phyloP scores from a whole-genome alignment of 2,797 vertebrate genomes.

The Melopsittacus undulatus region DNA sequence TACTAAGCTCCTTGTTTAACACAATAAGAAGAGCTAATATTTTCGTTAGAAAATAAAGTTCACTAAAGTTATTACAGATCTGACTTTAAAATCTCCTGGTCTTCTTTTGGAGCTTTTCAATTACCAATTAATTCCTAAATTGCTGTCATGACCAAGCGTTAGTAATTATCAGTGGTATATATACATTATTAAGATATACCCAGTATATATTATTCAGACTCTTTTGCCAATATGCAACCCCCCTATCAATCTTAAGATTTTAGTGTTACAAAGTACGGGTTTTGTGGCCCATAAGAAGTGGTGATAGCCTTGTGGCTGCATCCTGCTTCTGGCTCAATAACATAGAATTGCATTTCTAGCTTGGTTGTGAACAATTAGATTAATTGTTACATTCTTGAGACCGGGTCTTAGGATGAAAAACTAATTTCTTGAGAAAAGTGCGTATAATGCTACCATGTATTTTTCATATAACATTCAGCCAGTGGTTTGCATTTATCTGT shows the following conservation, averaged over 20 bases:
- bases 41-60: neutral
- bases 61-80: neutral
- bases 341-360: neutral
- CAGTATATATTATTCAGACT: neutral
- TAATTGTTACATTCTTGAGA: neutral
- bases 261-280: neutral
- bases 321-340: neutral
- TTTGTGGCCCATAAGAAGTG: neutral
- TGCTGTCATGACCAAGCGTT: neutral
- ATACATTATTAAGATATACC: neutral
- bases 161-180: neutral
- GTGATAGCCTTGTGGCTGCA: neutral
- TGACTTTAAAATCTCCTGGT: neutral
- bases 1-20: neutral
- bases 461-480: neutral
- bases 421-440: neutral
- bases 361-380: neutral
- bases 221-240: neutral
- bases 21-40: neutral
- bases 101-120: neutral
- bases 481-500: neutral
- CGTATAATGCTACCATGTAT: neutral
- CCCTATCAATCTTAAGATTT: neutral
- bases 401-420: neutral
- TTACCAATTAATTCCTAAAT: neutral